These are phyloP conservation scores for Hippocampus zosterae DNA, from an alignment of 2,113 vertebrate genomes.

Conservation along the genomic window DNA sequence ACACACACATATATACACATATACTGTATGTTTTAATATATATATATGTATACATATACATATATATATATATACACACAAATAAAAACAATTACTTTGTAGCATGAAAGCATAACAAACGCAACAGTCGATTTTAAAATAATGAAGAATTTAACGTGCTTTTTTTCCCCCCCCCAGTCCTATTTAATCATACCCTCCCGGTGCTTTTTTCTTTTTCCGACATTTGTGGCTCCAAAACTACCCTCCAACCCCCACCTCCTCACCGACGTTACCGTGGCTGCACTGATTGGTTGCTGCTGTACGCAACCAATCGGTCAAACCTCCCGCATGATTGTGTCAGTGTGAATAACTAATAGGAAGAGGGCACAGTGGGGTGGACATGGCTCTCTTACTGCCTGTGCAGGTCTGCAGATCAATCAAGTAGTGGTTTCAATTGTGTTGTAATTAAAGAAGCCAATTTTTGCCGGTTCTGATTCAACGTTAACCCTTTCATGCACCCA, in stretches of 20 bases:
- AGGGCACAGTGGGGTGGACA: neutral
- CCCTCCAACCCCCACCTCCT: neutral
- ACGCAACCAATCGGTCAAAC: neutral
- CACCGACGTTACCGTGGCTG: neutral
- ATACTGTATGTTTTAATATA: too few species aligned
- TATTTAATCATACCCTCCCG: too few species aligned
- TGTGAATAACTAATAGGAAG: neutral
- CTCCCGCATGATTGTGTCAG: neutral
- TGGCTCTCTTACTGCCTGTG: neutral
- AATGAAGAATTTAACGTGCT: too few species aligned
- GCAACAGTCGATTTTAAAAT: too few species aligned
- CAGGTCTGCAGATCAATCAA: neutral
- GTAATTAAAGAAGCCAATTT: neutral
- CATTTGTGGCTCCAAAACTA: too few species aligned
- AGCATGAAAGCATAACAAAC: too few species aligned
- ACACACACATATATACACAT: too few species aligned
- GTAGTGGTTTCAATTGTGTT: neutral
- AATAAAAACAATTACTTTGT: too few species aligned
- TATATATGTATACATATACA: too few species aligned
- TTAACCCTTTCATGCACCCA: neutral
- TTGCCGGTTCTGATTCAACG: neutral
- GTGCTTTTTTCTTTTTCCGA: too few species aligned
- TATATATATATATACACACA: too few species aligned
- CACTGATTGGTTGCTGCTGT: neutral
- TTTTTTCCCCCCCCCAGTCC: too few species aligned